Conservation (phyloP, 2,888 invertebrate species). For the Drosophila conformis region DNA sequence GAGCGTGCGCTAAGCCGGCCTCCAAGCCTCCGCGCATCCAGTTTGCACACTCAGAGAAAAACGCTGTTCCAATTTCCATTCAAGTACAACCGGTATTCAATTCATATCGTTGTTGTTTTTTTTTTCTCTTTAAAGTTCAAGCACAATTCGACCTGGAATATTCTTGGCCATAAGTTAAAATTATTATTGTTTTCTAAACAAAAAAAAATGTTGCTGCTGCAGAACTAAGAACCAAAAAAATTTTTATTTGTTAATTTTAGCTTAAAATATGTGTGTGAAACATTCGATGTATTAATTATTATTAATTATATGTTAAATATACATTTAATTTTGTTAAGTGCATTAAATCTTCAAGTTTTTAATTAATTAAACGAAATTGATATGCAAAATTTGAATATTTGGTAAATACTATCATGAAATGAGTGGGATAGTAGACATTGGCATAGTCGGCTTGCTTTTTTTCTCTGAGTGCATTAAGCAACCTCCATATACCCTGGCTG, state of each 20-base stretch:
- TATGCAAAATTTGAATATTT: neutral
- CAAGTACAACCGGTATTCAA: neutral
- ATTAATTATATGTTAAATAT: too few species aligned
- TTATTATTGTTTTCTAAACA: neutral
- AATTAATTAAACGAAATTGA: neutral
- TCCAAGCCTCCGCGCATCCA: slow-evolving; percentile 9
- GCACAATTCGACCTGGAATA: neutral
- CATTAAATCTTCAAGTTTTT: neutral
- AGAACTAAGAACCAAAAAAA: neutral
- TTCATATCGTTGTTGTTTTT: neutral
- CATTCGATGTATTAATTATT: neutral
- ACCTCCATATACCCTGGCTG: slow-evolving; percentile 11
- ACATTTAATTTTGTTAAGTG: neutral
- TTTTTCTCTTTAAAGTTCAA: neutral
- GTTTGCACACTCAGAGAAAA: slow-evolving; percentile 4
- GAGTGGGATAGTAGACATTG: neutral
- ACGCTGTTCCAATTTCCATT: neutral
- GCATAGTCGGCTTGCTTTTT: neutral
- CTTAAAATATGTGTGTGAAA: neutral
- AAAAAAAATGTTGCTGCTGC: neutral
- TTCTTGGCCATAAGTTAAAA: neutral
- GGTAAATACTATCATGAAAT: neutral
- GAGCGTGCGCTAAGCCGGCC: slow-evolving; percentile 20
- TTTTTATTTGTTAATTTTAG: neutral
- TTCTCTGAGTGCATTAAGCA: slow-evolving; percentile 3